Percentiles rank a stretch among this genome's conserved stretches.
Conservation (phyloP, 2,113 vertebrate species). For the Sterrhoptilus dennistouni region DNA sequence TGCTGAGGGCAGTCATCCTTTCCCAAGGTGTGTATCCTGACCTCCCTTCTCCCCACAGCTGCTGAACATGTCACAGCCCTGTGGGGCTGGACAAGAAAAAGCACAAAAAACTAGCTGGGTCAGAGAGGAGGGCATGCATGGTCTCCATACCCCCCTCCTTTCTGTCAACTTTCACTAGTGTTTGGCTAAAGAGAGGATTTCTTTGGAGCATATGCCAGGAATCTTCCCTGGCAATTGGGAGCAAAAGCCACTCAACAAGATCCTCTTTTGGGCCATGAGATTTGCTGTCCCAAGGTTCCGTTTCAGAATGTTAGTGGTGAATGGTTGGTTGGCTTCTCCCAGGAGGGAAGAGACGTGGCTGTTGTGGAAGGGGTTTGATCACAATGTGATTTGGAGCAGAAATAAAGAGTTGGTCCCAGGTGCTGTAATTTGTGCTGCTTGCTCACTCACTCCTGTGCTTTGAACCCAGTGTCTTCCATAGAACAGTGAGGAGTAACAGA, state of each 20-base stretch:
- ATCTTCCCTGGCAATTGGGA: background rate
- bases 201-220: background rate
- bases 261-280: background rate
- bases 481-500: background rate
- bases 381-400: background rate
- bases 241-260: background rate
- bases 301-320: background rate
- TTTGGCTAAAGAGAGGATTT: background rate
- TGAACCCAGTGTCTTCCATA: background rate
- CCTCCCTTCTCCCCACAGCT: background rate
- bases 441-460: background rate
- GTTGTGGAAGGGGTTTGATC: background rate
- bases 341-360: background rate
- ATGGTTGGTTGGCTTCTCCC: background rate
- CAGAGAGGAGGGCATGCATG: accelerated
- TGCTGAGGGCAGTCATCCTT: background rate
- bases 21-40: background rate
- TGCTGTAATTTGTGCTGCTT: background rate
- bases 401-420: background rate
- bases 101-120: background rate
- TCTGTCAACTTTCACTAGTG: background rate
- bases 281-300: background rate
- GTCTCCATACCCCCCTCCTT: background rate
- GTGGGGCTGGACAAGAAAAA: background rate
- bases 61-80: background rate